Base-by-base conservation (phyloP, 2,113 vertebrate species). In the Chamaea fasciata region DNA sequence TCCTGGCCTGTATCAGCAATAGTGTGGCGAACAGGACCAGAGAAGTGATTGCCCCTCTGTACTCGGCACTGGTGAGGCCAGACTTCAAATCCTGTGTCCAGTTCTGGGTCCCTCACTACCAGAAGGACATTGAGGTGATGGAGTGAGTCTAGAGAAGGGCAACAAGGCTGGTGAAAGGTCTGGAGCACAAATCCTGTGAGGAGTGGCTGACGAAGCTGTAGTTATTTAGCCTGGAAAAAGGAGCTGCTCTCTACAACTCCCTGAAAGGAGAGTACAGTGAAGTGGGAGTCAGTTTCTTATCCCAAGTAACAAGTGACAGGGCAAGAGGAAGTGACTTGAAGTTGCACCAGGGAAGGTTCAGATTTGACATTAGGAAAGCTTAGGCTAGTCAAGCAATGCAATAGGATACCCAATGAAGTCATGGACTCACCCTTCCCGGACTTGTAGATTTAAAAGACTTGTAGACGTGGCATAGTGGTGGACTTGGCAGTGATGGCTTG, bases 1-100 rank as follows among this genome's bases (percentile, higher is more conserved):
- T 42, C 35, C n/a, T n/a, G 19, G 27, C 8, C 18, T 23, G 7
- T 37, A 11, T 33, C 22, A 55, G n/a, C 15, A 55, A n/a, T 1
- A 19, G 23, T 11, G 78, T 16, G 24, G 21, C 9, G n/a, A n/a
- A n/a, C 65, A 83, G 41, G 5, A 83, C 16, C 14, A 49, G 52
- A 1, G 19, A 1, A 83, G 46, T 1, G 39, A 65, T 15, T 15
- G 7, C 7, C 4, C 3, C 30, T 5, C n/a, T 63, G 8, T 30
- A 24, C 13, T n/a, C 0, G 0, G 20, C 57, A 35, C 15, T 65
- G 18, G 30, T 59, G 50, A 70, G 6, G 50, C 2, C 13, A n/a
- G 6, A 47, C 3, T 11, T 33, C 13, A 11, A 83, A 33, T 75
- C 26, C 16, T 44, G 20, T 11, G 27, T 26, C 22, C 62, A 50